phyloP scores from a whole-genome alignment of 2,113 vertebrate genomes.

The Mionectes macconnelli region DNA sequence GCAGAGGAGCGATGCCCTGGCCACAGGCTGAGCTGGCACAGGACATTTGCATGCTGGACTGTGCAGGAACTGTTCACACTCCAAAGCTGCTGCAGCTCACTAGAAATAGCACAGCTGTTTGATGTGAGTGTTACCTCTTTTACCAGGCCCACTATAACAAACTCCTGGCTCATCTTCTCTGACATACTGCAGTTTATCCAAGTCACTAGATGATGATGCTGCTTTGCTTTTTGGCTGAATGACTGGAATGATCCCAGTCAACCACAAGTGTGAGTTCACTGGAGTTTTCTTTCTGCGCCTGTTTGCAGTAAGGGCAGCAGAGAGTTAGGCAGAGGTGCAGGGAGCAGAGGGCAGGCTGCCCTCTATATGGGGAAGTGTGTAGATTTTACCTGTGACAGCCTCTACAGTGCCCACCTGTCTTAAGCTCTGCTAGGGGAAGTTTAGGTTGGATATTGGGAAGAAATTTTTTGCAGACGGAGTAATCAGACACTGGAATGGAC shows the following conservation, averaged over 20 bases:
- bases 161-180: neutral
- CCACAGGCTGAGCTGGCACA: neutral
- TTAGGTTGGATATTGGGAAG: no score
- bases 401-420: neutral
- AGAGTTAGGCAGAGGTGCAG: neutral
- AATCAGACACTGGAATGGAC: no score
- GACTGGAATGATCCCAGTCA: neutral
- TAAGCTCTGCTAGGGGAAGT: neutral
- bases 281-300: neutral
- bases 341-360: neutral
- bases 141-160: neutral
- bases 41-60: neutral
- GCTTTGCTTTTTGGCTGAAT: neutral
- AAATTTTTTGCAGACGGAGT: no score
- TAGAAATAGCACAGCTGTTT: neutral
- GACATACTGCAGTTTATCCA: neutral
- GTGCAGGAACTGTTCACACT: neutral
- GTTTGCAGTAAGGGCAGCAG: neutral
- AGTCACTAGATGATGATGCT: neutral
- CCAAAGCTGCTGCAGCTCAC: neutral
- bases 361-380: accelerated
- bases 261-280: neutral
- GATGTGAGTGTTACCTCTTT: accelerated
- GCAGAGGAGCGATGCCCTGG: neutral
- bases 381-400: neutral